Base-by-base conservation (phyloP, 1,140 invertebrate species). In the Monomorium pharaonis region DNA sequence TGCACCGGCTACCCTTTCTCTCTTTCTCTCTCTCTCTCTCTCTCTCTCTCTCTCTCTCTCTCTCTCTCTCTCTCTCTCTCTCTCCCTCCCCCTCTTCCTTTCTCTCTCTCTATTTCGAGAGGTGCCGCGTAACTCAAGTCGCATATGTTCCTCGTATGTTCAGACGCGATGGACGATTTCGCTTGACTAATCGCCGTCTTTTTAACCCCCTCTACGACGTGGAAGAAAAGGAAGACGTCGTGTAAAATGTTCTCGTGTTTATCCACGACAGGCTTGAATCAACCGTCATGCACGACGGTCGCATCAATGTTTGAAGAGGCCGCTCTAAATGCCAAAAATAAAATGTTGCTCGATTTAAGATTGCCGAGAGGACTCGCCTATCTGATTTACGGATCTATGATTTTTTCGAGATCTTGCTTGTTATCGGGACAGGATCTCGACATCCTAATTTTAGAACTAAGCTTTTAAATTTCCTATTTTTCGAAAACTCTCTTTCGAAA, bases 111-210 rank as follows among this genome's bases (percentile, higher is more conserved):
- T 94, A 94, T 94, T 94, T 94, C 91, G 89, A 93, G 92, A 91
- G 90, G 89, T 87, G 90, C 70, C 56, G 86, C 85, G 85, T 85
- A 78, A 88, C 60, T 84, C 78, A 86, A 88, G 75, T 88, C 81
- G 93, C 94, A 95, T 94, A 92, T 95, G 94, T 94, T 93, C 88
- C 92, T 95, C 94, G 94, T 94, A 95, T 95, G 94, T 93, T 94
- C 94, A 95, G 94, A 95, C 94, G 94, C 91, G 90, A 95, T 95
- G 94, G 92, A 94, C 94, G 94, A 95, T 95, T 95, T 95, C 93
- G 91, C 91, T 90, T 95, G 94, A 95, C 93, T 95, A 95, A 95
- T 95, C 93, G 93, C 89, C 86, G 91, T 92, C 92, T 93, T 93
- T 92, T 88, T 91, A 87, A 72, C 86, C 85, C 63, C 33, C 75